Evolutionary conservation across 1,140 invertebrate genomes (phyloP), one percentile per base, ranked within the genome.

Genomic region (Rhopalosiphum padi): DNA sequence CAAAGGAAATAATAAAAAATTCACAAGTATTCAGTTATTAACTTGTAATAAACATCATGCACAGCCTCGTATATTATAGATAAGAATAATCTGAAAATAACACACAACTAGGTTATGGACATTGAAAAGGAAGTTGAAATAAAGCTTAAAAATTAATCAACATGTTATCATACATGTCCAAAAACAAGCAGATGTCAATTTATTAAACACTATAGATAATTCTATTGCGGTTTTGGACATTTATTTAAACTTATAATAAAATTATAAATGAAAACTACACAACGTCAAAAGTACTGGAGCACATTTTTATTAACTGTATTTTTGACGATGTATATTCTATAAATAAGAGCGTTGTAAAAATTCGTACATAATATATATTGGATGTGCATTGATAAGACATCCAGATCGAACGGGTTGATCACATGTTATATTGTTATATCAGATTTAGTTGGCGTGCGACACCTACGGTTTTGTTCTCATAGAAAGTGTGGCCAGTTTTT

Each of bases 401-500:
- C 30, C 4, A 30, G 37, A 86, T n/a, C 11, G 35, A 89, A 55
- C 11, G 23, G 8, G 68, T 83, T 25, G 91, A 92, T 53, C 91
- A 83, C 68, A 23, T 37, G 30, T 83, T 83, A 4, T 37, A n/a
- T 91, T 37, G 30, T 83, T 83, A 4, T 25, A n/a, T 91, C 60
- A 37, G n/a, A 35, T 68, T 41, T 91, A 43, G 55, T 77, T 82
- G n/a, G 77, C 90, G 48, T 48, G 77, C 77, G 91, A 92, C 91
- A 92, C 91, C 91, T 92, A 92, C 91, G 46, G 35, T 85, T 82
- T 91, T 43, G 6, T 90, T 91, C n/a, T 82, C 35, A 48, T 91
- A 92, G 91, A 92, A 92, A 92, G 91, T 92, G 77, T 46, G 89
- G 25, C 90, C 6, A 48, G 87, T 89, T 89, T 89, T 89, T 37